These are phyloP conservation scores for Eremophila alpestris DNA, from an alignment of 2,797 vertebrate genomes.

Conservation along the genomic window DNA sequence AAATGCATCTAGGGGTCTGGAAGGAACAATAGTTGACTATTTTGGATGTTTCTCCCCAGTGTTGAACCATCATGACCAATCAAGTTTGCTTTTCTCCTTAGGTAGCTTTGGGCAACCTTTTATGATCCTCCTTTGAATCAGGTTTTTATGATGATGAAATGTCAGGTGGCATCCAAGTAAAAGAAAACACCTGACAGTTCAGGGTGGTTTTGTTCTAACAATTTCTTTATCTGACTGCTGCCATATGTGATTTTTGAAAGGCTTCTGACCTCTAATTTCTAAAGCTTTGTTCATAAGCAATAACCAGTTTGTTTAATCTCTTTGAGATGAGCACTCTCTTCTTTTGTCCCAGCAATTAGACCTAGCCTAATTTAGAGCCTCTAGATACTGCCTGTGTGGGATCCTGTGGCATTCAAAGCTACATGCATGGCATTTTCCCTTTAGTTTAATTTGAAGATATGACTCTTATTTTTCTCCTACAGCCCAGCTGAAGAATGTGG, in stretches of 20 bases:
- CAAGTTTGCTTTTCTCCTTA: neutral
- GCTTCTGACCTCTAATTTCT: neutral
- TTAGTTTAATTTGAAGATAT: neutral
- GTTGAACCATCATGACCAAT: neutral
- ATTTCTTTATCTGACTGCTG: neutral
- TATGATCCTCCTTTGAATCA: neutral
- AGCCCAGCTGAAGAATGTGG: neutral
- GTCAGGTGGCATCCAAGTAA: neutral
- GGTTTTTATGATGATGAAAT: neutral
- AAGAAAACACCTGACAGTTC: neutral
- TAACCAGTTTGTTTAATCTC: neutral
- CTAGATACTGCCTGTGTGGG: neutral
- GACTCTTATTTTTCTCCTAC: neutral
- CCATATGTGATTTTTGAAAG: neutral
- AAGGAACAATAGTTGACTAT: neutral
- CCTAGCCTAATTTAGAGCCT: neutral
- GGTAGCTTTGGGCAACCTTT: neutral
- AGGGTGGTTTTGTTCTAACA: neutral
- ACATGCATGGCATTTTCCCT: neutral
- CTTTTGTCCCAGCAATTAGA: neutral
- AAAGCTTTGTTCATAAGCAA: neutral
- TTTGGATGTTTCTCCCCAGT: neutral
- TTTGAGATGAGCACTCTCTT: neutral
- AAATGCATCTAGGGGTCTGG: neutral
- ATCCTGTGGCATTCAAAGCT: neutral